Evolutionary conservation across 2,113 vertebrate genomes (phyloP).

Genomic region (Heteronetta atricapilla): DNA sequence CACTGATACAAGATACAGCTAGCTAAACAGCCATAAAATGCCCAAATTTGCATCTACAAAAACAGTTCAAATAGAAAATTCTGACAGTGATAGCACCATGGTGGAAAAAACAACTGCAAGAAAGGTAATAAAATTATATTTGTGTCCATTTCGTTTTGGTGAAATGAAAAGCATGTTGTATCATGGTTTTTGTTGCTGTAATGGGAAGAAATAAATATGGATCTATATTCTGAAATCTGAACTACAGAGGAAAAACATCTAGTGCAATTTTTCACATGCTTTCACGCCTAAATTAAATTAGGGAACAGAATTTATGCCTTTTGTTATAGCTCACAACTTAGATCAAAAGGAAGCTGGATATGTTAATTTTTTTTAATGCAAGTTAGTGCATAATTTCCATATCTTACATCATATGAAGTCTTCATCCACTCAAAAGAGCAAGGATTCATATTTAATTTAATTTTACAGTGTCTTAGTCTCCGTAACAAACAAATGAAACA

Average conservation of each 20-base stretch:
- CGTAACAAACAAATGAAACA: not conserved
- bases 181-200: not conserved
- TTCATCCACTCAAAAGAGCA: not conserved
- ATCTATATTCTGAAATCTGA: not conserved
- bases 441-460: not conserved
- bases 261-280: not conserved
- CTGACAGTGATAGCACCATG: slow-evolving; percentile 95
- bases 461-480: not conserved
- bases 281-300: not conserved
- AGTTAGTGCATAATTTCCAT: not conserved
- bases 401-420: not conserved
- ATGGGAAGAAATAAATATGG: not conserved
- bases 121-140: slow-evolving; percentile 83
- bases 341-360: not conserved
- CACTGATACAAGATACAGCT: slow-evolving; percentile 83
- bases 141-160: not conserved
- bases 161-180: not conserved
- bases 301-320: not conserved
- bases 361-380: not conserved
- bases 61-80: slow-evolving; percentile 83
- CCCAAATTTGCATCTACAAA: slow-evolving; percentile 93
- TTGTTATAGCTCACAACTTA: not conserved
- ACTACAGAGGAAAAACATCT: not conserved
- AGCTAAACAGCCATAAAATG: slow-evolving; percentile 93
- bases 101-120: slow-evolving; percentile 95